Evolutionary conservation across 92 coral and sea anemone genomes (phyloP).

Genomic region (Epizoanthus stellaris): DNA sequence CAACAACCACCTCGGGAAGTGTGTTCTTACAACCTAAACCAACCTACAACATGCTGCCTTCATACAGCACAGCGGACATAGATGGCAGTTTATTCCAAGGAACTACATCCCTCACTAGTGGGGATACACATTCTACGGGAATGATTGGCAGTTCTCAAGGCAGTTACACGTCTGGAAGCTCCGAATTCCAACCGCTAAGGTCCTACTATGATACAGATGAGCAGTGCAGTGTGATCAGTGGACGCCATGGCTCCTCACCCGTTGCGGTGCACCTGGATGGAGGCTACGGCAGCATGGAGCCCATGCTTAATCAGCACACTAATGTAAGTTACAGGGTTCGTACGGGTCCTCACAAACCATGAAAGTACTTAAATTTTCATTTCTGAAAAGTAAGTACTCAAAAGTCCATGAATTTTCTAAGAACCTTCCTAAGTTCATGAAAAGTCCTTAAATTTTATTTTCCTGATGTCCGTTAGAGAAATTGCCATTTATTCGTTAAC

Average conservation of each 20-base stretch:
- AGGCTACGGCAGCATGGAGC: conserved; percentile 39
- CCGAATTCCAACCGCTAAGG: conserved; percentile 67
- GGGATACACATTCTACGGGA: not conserved
- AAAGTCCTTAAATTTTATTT: no score
- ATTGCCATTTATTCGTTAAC: no score
- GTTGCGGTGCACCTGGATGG: conserved; percentile 31
- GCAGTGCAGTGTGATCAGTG: conserved; percentile 69
- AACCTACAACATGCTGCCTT: not conserved
- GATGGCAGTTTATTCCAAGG: not conserved
- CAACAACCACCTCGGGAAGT: not conserved
- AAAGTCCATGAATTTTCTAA: no score
- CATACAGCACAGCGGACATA: not conserved
- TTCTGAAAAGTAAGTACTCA: no score
- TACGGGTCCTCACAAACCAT: no score
- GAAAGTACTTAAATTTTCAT: no score
- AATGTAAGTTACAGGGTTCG: conserved; percentile 2
- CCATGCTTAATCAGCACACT: conserved; percentile 5
- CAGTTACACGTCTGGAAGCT: conserved; percentile 26
- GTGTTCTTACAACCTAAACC: conserved; percentile 1
- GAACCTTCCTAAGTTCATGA: no score
- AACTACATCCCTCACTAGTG: not conserved
- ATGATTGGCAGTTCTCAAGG: not conserved
- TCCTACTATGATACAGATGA: conserved; percentile 57
- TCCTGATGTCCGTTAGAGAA: no score
- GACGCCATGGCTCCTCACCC: conserved; percentile 47